Evolutionary conservation across 2,888 invertebrate genomes (phyloP).

Genomic region (Lithosia quadra): DNA sequence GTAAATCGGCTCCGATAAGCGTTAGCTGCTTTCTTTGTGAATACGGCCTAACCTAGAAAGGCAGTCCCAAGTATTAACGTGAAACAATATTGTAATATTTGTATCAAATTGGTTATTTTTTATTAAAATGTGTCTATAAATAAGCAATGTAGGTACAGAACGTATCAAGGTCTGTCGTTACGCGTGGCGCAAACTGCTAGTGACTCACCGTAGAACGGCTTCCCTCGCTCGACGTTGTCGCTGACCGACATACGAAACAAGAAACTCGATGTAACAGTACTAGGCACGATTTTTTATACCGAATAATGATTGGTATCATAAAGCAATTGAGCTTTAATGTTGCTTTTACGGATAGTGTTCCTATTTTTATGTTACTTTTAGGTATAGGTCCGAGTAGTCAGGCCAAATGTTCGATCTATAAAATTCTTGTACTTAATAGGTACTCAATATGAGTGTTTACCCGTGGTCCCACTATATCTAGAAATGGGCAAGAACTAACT

Average conservation of each 20-base stretch:
- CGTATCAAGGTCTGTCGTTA: conserved; percentile 44
- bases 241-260: conserved; percentile 52
- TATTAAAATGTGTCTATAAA: neutral
- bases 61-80: neutral
- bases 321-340: conserved; percentile 32
- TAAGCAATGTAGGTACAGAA: conserved; percentile 9
- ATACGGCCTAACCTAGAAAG: no score
- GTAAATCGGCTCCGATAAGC: no score
- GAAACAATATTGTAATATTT: neutral
- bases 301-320: conserved; percentile 40
- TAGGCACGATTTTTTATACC: conserved; percentile 43
- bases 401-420: neutral
- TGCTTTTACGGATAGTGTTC: conserved; percentile 7
- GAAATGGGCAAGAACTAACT: no score
- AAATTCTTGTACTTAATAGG: neutral
- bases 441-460: no score
- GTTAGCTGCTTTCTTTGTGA: no score
- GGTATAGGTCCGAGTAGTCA: neutral
- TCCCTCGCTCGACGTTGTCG: conserved; percentile 61
- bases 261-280: conserved; percentile 52
- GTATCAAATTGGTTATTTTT: neutral
- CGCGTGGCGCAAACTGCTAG: conserved; percentile 55
- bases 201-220: conserved; percentile 73
- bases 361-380: conserved; percentile 1
- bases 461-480: no score